Base-by-base conservation (phyloP, 1,140 invertebrate genomes). In the Conopomorpha cramerella region DNA sequence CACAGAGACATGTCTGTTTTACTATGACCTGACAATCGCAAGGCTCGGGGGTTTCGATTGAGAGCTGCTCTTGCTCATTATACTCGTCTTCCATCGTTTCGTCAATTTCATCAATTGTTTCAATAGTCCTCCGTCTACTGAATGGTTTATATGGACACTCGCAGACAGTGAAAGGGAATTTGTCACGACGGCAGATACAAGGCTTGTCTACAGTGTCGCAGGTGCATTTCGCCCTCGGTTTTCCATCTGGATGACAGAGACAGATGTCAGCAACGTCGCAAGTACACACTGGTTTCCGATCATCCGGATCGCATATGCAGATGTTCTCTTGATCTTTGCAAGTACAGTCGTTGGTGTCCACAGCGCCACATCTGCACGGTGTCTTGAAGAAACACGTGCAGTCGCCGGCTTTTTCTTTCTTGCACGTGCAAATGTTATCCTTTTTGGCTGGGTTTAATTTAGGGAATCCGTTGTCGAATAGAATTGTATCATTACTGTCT, bases 391-490 rank as follows among this genome's bases (percentile, higher is more conserved):
- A 39, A 44, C 71, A 76, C 15, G 47, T 42, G 37, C 71, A 76
- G 38, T 52, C 39, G 10, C 63, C 61, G 13, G 43, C 38, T 39
- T 61, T 55, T 39, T 64, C 60, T 15, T 44, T 36, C n/a, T 44
- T 34, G 45, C 71, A 76, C 7, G 46, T 52, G 39, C 67, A 76
- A 29, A 31, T 8, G 7, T 32, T 37, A n/a, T 30, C 31, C 45
- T 57, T 46, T 28, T 29, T 32, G 25, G 35, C 41, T 28, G 39
- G 36, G 47, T 77, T 77, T 16, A 74, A 46, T 46, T 60, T 40
- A 13, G 71, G 73, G 33, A 77, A 35, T 12, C 67, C 71, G 47
- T 74, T 44, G 14, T 53, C 48, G 32, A 62, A 39, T 14, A 74
- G 49, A 25, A 76, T 14, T 35, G 58, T 76, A 19, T 39, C 50